These are phyloP conservation scores for Channa maculata DNA, from an alignment of 2,113 vertebrate genomes.

Conservation along the genomic window DNA sequence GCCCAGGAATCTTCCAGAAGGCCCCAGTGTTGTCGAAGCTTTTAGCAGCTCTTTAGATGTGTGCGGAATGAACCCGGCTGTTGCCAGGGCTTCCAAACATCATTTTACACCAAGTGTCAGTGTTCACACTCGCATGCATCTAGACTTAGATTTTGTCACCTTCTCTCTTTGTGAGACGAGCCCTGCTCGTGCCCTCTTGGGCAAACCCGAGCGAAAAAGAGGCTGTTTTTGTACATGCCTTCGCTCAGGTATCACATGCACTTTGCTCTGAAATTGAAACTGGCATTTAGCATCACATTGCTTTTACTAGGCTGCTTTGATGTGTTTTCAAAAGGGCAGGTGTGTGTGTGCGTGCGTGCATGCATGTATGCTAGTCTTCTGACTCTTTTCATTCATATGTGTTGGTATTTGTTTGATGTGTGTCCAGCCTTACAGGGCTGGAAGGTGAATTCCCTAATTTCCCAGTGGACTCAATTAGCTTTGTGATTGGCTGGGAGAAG, in stretches of 20 bases:
- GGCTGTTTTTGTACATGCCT: constrained; percentile 55
- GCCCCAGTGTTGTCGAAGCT: constrained; percentile 73
- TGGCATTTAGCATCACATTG: constrained; percentile 78
- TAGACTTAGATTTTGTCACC: constrained; percentile 46
- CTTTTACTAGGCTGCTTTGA: constrained; percentile 75
- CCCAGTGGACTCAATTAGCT: constrained; percentile 83
- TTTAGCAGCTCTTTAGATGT: constrained; percentile 76
- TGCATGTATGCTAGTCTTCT: constrained; percentile 1
- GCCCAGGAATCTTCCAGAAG: constrained; percentile 79
- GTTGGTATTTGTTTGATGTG: constrained; percentile 83
- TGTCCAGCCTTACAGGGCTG: constrained; percentile 82
- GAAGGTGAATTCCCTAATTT: constrained; percentile 84
- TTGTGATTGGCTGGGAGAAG: constrained; percentile 82
- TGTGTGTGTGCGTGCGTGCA: not conserved
- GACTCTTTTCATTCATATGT: constrained; percentile 67
- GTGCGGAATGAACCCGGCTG: constrained; percentile 57
- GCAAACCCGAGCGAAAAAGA: constrained; percentile 21
- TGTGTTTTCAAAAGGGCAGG: constrained; percentile 78
- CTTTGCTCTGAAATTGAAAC: constrained; percentile 77
- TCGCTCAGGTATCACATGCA: constrained; percentile 70
- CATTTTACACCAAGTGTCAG: constrained; percentile 61
- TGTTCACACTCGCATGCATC: constrained; percentile 58
- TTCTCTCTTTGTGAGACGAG: constrained; percentile 17
- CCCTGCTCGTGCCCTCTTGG: constrained; percentile 34
- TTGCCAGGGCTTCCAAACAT: constrained; percentile 70